Base-by-base conservation (phyloP, 2,888 invertebrate genomes). In the Noctua janthina region DNA sequence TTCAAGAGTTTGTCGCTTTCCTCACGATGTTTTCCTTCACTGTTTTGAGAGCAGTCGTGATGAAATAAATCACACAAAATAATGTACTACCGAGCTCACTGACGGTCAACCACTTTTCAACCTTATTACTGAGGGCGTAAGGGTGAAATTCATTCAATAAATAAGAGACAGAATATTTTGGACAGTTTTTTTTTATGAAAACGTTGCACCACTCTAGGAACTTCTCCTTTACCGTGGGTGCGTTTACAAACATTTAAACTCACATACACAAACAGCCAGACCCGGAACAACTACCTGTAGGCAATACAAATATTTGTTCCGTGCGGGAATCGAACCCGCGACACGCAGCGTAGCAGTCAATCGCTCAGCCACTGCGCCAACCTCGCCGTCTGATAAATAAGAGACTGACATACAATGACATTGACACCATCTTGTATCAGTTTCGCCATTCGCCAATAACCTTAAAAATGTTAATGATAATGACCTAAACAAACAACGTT, bases 401-500 rank as follows among this genome's bases (percentile, higher is more conserved):
- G 64, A 64, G 35, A 64, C 17, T 3, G 4, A 64, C 7, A 54
- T 10, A n/a, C 15, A 54, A 11, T 43, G 43, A 23, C n/a, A 74
- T 39, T 82, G 84, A 78, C 39, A 77, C 23, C 29, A 67, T 83
- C 29, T 17, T 2, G 0, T 39, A 29, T n/a, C 29, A 66, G 29
- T 84, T 64, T 15, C 49, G 35, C 39, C 7, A 66, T 56, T 49
- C 7, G 8, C 17, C 29, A 62, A 35, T 39, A 83, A 17, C 39
- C 71, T 29, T 46, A 29, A 66, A 59, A 54, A 46, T 46, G n/a
- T 4, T 35, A n/a, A 54, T 59, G 82, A n/a, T 67, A 82, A 81
- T 82, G 46, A 72, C 39, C 15, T 73, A 49, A 56, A 69, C 49
- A 86, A 81, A 73, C 43, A 68, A 11, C 2, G 13, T 11, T 17